Evolutionary conservation across 1,140 invertebrate species (phyloP), one percentile per base, ranked within the genome.

Genomic region (Saxidomus purpurata): DNA sequence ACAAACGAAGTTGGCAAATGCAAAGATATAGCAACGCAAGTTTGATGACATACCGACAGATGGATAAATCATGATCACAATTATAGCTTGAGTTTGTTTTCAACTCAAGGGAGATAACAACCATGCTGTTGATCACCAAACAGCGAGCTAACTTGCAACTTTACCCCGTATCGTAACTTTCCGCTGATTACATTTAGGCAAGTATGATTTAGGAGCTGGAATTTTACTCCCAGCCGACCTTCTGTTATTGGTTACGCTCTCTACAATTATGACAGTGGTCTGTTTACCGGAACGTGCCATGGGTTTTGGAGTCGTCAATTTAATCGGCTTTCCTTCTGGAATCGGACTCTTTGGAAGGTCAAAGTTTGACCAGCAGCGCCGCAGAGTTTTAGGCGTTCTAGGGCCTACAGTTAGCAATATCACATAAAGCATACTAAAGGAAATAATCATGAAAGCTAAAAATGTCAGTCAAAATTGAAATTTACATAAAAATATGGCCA

Each of bases 341-440:
- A 86, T 86, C 22, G 83, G 83, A 13, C 38, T 76, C 61, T 86
- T 86, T 43, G 63, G 83, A 0, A 86, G 83, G 59, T 86, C 83
- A 59, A 76, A 71, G 47, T 52, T 86, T 22, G 83, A 86, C 83
- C 83, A 86, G 47, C 83, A 52, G 22, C 83, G 67, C 13, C 83
- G 40, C 25, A 86, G 69, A 36, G 67, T 52, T 40, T 86, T 86
- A 76, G 67, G 83, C 31, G 80, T 83, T 67, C 80, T 83, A 43
- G 83, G 83, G 83, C 83, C 83, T 86, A 84, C 25, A 84, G 71
- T 76, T 76, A 76, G 71, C 71, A 76, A 76, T 76, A 63, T 63
- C 4, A 28, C 1, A 28, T 63, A 63, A 63, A 63, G 59, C 59
- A 63, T 28, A 25, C n/a, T 28, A 6, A 61, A 61, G 6, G 25